Evolutionary conservation across 2,888 invertebrate species (phyloP).

Genomic region (Pteria penguin): DNA sequence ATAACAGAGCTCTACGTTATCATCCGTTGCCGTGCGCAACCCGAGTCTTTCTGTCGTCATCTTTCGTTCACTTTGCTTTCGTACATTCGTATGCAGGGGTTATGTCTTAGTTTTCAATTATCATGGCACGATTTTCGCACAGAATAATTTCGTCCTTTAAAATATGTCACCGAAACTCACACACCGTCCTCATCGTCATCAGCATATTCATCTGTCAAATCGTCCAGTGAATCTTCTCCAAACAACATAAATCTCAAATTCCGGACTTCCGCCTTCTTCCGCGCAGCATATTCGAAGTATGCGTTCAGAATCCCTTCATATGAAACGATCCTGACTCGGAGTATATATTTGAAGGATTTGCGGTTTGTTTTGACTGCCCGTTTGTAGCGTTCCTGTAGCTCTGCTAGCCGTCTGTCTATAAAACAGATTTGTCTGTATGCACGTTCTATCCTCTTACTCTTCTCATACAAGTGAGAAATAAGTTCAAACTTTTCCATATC

Average conservation of each 20-base stretch:
- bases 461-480: conserved; percentile 51
- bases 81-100: too few relatives aligned
- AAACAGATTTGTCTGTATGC: conserved; percentile 51
- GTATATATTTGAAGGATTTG: conserved; percentile 50
- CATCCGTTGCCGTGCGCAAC: too few relatives aligned
- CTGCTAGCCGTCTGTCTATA: conserved; percentile 43
- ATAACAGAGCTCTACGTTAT: too few relatives aligned
- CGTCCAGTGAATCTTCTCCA: conserved; percentile 23
- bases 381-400: conserved; percentile 45
- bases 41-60: too few relatives aligned
- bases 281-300: conserved; percentile 51
- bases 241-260: conserved; percentile 47
- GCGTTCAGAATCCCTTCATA: conserved; percentile 53
- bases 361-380: conserved; percentile 33
- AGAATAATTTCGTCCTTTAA: too few relatives aligned
- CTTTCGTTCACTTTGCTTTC: too few relatives aligned
- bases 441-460: conserved; percentile 36
- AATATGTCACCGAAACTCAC: too few relatives aligned
- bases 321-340: conserved; percentile 53
- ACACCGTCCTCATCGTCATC: neutral
- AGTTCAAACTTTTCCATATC: conserved; percentile 52
- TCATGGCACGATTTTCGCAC: too few relatives aligned
- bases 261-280: conserved; percentile 54
- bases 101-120: too few relatives aligned
- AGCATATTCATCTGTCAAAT: neutral